These are phyloP conservation scores for Portevinia maculata DNA, from an alignment of 2,888 invertebrate genomes.

Conservation along the genomic window DNA sequence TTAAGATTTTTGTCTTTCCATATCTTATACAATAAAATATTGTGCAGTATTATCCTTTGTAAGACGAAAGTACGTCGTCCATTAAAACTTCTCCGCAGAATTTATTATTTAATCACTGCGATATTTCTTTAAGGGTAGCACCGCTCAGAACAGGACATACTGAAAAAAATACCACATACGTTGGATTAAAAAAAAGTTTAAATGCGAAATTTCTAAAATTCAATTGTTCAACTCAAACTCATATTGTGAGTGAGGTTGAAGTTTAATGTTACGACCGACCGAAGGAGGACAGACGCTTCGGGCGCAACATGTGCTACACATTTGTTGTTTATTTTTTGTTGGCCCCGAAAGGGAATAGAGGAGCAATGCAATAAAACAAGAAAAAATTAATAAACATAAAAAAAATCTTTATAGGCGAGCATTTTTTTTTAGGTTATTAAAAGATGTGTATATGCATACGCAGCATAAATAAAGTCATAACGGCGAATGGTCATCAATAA, in stretches of 20 bases:
- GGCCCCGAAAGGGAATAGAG: neutral
- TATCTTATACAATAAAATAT: conserved; percentile 1
- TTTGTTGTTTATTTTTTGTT: conserved; percentile 2
- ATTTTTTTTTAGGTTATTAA: neutral
- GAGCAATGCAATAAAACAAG: neutral
- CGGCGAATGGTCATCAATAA: conserved; percentile 45
- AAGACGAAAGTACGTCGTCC: conserved; percentile 13
- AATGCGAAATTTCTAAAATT: conserved; percentile 53
- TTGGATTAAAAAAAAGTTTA: conserved; percentile 40
- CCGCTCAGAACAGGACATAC: neutral
- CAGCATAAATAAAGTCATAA: conserved; percentile 45
- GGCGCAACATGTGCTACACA: conserved; percentile 45
- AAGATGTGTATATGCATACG: conserved; percentile 13
- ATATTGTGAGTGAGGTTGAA: conserved; percentile 16
- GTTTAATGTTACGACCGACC: neutral
- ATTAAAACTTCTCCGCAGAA: conserved; percentile 34
- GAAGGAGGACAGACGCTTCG: neutral
- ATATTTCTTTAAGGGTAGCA: neutral
- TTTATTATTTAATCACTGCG: conserved; percentile 56
- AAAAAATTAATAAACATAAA: conserved; percentile 46
- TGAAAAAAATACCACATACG: neutral
- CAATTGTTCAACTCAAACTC: conserved; percentile 6
- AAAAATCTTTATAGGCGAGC: conserved; percentile 2
- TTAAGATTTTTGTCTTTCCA: neutral
- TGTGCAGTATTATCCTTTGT: conserved; percentile 31